Base-by-base conservation (phyloP, 1,140 invertebrate species). In the Macrosteles quadrilineatus region DNA sequence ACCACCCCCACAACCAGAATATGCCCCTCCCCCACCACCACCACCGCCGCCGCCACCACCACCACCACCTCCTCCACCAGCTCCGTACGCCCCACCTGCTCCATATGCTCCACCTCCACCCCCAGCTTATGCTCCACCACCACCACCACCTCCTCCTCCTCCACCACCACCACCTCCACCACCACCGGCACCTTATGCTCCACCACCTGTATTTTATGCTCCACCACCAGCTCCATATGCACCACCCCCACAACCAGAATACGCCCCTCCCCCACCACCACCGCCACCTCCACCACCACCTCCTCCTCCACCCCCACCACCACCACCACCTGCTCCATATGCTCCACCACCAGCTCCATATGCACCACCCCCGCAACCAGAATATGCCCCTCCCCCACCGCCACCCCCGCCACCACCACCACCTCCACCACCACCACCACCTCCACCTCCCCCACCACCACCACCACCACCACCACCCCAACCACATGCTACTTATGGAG, bases 301-400 rank as follows among this genome's bases (percentile, higher is more conserved):
- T 4, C 47, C 47, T 9, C 47, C 47, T 9, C 47, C 47, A 50
- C 47, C 47, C n/a, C 47, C 47, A 50, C 47, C 47, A 3, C 47
- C 47, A 50, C 47, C 47, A 50, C 47, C 47, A 50, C 59, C 40
- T 29, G 36, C 27, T 65, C 67, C 21, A 43, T 57, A 14, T 27
- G 30, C 19, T 71, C 21, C 12, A 36, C 27, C 31, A 27, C 31
- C 3, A 19, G 12, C 17, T n/a, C 21, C 21, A 17, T 30, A 11
- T 19, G 25, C 12, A 14, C 25, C 14, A 27, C 32, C 32, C 32
- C 32, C 32, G 4, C 32, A 4, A 4, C 32, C 47, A 53, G n/a
- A 9, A 53, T 36, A 6, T 36, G 32, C 23, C 6, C 47, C 47
- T 19, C 47, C 47, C 47, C 47, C n/a, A 53, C 47, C n/a, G n/a